These are phyloP conservation scores for Poecilia wingei DNA, from an alignment of 2,797 vertebrate genomes.

Conservation along the genomic window DNA sequence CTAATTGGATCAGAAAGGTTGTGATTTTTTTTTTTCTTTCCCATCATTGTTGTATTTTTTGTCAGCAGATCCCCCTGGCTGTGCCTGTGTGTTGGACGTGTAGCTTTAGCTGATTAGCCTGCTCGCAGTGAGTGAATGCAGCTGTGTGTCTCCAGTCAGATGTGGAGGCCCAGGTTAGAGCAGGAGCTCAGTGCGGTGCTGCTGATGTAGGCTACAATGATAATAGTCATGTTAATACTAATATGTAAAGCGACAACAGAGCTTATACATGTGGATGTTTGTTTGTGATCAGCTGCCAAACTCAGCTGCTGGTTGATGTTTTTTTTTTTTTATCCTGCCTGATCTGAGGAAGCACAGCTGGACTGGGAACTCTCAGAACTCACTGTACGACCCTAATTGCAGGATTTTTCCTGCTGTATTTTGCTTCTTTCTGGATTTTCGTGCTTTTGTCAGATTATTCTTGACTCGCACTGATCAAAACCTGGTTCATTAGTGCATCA, in stretches of 20 bases:
- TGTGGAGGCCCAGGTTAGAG: slow-evolving; percentile 71
- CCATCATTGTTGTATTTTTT: background rate
- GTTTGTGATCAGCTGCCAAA: background rate
- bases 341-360: slow-evolving; percentile 20
- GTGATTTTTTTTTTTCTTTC: slow-evolving; percentile 6
- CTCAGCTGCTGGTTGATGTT: background rate
- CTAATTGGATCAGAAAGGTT: slow-evolving; percentile 31
- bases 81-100: slow-evolving; percentile 27
- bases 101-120: slow-evolving; percentile 46
- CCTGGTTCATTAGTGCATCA: background rate
- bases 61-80: background rate
- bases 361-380: background rate
- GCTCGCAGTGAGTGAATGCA: slow-evolving; percentile 37
- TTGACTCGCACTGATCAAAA: background rate
- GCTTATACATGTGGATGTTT: background rate
- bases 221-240: background rate
- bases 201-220: slow-evolving; percentile 21
- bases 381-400: background rate
- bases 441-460: background rate
- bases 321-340: background rate
- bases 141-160: slow-evolving; percentile 63
- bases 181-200: slow-evolving; percentile 51
- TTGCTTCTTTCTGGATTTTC: background rate
- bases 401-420: background rate
- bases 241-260: background rate